These are phyloP conservation scores for Myoxocephalus aenaeus DNA, from an alignment of 2,797 vertebrate genomes.

Conservation along the genomic window DNA sequence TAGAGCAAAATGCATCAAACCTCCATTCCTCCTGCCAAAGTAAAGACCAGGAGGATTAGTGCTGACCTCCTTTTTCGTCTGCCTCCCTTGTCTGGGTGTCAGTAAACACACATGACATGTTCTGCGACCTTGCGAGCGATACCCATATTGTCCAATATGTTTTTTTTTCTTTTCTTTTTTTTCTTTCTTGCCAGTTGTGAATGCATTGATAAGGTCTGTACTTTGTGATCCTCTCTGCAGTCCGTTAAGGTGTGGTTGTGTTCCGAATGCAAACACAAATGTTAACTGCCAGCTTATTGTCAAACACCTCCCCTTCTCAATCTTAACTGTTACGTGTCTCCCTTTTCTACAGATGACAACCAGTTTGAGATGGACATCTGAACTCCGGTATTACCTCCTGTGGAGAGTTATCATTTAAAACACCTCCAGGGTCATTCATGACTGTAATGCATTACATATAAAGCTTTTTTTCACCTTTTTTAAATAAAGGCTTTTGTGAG, in stretches of 20 bases:
- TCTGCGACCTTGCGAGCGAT: not conserved
- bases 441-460: constrained; percentile 67
- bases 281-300: constrained; percentile 16
- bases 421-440: constrained; percentile 69
- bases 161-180: constrained; percentile 1
- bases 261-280: not conserved
- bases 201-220: constrained; percentile 35
- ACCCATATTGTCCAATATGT: not conserved
- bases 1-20: not conserved
- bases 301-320: constrained; percentile 1
- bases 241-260: constrained; percentile 52
- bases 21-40: constrained; percentile 33
- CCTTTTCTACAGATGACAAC: constrained; percentile 80
- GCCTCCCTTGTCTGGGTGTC: constrained; percentile 13
- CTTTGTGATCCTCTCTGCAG: constrained; percentile 17
- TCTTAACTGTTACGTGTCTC: not conserved
- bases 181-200: constrained; percentile 12
- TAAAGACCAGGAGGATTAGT: constrained; percentile 33
- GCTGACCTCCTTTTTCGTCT: constrained; percentile 16
- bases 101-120: constrained; percentile 27
- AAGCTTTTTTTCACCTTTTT: constrained; percentile 57
- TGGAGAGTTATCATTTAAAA: constrained; percentile 78
- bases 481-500: constrained; percentile 62
- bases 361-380: constrained; percentile 91
- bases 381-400: constrained; percentile 81